Base-by-base conservation (phyloP, 2,797 vertebrate species). In the Clamator glandarius region DNA sequence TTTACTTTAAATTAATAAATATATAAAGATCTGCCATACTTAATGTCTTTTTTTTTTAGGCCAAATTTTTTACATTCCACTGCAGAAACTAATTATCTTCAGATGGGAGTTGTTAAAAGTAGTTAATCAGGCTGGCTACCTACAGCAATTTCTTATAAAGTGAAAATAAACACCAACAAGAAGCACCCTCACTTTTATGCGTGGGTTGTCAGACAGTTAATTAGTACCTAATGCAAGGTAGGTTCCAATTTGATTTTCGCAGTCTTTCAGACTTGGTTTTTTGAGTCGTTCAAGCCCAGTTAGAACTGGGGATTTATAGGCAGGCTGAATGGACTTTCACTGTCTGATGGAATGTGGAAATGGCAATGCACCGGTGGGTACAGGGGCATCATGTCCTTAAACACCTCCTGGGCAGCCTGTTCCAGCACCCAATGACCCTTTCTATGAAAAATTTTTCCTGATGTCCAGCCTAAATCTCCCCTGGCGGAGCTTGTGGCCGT, bases 191-290 rank as follows among this genome's bases (percentile, higher is more conserved):
- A 58, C 64, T 94, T 95, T 90, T 91, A 9, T 82, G 58, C 1
- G 14, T 86, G 86, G 84, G 78, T 48, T 90, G 88, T 68, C 86
- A 93, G 87, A 89, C 80, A 85, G 84, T 86, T 96, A 91, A 95
- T 95, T 91, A 84, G 85, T 74, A 33, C 52, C 67, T 61, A 79
- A 90, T 79, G 89, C 90, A 91, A 76, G 55, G 67, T 41, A 36
- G 61, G 39, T 75, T 93, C 75, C 69, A 66, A 18, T 82, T 76
- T 93, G 59, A 25, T 42, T 93, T 86, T 91, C 79, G 39, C 29
- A 66, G 75, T 25, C 87, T 85, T 80, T 66, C 54, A 74, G 81
- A 36, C 57, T 52, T 72, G 50, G n/a, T n/a, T 29, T 52, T 59
- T 18, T 5, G 5, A 25, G 13, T 66, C 39, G 14, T 66, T 69